These are phyloP conservation scores for Pteropus alecto DNA, from an alignment of 2,113 vertebrate genomes.

Conservation along the genomic window DNA sequence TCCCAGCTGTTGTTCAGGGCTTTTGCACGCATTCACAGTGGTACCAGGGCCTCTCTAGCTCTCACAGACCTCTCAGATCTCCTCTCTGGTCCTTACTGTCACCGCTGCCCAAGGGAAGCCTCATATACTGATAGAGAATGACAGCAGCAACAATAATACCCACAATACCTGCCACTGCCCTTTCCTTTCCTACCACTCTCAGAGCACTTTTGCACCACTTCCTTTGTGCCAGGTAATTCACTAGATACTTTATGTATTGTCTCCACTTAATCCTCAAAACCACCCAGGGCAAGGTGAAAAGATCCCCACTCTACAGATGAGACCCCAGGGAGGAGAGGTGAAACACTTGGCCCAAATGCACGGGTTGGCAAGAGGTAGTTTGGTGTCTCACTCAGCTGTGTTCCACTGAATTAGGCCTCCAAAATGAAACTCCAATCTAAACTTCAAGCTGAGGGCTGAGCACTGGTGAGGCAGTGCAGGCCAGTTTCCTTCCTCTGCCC, in stretches of 20 bases:
- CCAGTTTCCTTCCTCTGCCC: background rate
- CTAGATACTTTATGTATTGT: no score
- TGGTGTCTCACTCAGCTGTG: background rate
- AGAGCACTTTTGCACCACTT: rapidly evolving
- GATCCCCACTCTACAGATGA: background rate
- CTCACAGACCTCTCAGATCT: background rate
- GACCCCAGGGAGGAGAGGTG: background rate
- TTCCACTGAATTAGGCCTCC: no score
- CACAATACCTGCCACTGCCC: rapidly evolving
- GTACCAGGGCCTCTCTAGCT: background rate
- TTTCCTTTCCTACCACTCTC: background rate
- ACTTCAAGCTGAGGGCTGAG: rapidly evolving
- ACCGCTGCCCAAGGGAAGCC: background rate
- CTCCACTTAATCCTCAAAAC: background rate
- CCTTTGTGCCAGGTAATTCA: background rate
- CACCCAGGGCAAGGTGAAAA: background rate
- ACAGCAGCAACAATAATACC: background rate
- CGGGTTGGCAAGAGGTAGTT: rapidly evolving
- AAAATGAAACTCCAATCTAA: background rate
- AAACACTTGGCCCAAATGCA: background rate
- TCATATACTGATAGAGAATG: background rate
- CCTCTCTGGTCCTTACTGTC: background rate
- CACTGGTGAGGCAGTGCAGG: background rate
- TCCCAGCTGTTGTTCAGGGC: no score
- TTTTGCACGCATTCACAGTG: background rate